Evolutionary conservation across 2,113 vertebrate species (phyloP).

Genomic region (Recurvirostra avosetta): DNA sequence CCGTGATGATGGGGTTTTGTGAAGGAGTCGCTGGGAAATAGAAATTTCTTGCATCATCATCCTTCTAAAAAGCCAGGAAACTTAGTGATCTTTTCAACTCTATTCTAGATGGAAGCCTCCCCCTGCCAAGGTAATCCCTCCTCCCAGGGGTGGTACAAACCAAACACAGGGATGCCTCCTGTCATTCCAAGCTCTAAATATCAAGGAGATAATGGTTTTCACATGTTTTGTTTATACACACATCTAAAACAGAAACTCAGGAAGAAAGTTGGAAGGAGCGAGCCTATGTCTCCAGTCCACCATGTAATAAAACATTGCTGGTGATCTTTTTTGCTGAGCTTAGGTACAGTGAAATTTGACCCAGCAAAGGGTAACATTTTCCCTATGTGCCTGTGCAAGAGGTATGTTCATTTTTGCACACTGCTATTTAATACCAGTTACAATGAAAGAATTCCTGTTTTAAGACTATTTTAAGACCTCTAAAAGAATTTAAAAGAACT

Average conservation of each 20-base stretch:
- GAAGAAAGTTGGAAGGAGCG: neutral
- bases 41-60: neutral
- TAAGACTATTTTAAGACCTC: slow-evolving; percentile 24
- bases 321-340: neutral
- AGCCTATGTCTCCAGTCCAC: neutral
- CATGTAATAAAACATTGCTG: neutral
- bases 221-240: neutral
- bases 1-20: neutral
- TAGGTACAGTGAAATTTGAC: neutral
- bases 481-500: neutral
- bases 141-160: slow-evolving; percentile 13
- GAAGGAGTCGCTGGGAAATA: neutral
- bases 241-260: neutral
- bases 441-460: slow-evolving; percentile 10
- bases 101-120: neutral
- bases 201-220: slow-evolving; percentile 7
- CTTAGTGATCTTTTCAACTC: neutral
- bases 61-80: neutral
- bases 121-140: slow-evolving; percentile 9
- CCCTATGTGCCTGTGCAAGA: neutral
- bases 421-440: slow-evolving; percentile 22
- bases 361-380: neutral
- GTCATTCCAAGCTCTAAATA: neutral
- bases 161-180: neutral
- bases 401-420: neutral